These are phyloP conservation scores for Hypena proboscidalis DNA, from an alignment of 2,888 invertebrate genomes.

Conservation along the genomic window DNA sequence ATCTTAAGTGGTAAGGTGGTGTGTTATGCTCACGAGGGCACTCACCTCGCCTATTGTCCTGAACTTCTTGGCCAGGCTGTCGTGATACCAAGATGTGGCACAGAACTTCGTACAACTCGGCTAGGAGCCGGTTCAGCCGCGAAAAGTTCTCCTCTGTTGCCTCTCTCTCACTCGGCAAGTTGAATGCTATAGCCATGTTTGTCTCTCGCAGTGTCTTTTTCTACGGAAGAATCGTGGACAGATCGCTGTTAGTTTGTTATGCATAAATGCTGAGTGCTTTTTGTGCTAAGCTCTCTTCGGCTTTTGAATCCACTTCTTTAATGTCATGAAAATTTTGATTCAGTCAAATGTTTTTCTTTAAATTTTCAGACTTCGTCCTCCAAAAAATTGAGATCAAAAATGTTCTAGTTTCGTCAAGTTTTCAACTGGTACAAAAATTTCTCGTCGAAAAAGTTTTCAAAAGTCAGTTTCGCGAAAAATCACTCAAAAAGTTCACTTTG, in stretches of 20 bases:
- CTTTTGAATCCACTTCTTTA: slow-evolving; percentile 40
- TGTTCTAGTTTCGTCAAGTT: slow-evolving; percentile 8
- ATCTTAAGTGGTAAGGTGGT: slow-evolving; percentile 85
- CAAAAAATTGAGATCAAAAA: slow-evolving; percentile 15
- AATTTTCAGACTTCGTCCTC: slow-evolving; percentile 17
- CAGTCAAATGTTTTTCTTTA: slow-evolving; percentile 14
- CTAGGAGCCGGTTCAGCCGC: slow-evolving; percentile 83
- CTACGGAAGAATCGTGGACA: slow-evolving; percentile 79
- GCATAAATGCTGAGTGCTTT: slow-evolving; percentile 74
- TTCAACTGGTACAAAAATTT: slow-evolving; percentile 32
- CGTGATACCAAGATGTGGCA: slow-evolving; percentile 84
- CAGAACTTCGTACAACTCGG: slow-evolving; percentile 84
- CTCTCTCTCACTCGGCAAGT: slow-evolving; percentile 84
- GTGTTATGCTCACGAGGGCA: slow-evolving; percentile 80
- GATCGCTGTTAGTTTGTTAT: slow-evolving; percentile 75
- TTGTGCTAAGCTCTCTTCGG: slow-evolving; percentile 50
- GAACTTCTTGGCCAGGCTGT: slow-evolving; percentile 78
- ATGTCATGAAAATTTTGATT: slow-evolving; percentile 21
- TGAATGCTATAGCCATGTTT: slow-evolving; percentile 86
- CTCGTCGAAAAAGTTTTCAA: slow-evolving; percentile 22
- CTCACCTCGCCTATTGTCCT: slow-evolving; percentile 82
- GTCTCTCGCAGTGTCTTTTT: slow-evolving; percentile 61
- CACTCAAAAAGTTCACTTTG: slow-evolving; percentile 64
- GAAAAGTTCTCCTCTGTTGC: slow-evolving; percentile 84
- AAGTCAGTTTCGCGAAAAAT: slow-evolving; percentile 44